A percentile compares a stretch with the other conserved stretches of the same genome.
Evolutionary conservation across 2,113 vertebrate species (phyloP).

Genomic region (Panurus biarmicus): DNA sequence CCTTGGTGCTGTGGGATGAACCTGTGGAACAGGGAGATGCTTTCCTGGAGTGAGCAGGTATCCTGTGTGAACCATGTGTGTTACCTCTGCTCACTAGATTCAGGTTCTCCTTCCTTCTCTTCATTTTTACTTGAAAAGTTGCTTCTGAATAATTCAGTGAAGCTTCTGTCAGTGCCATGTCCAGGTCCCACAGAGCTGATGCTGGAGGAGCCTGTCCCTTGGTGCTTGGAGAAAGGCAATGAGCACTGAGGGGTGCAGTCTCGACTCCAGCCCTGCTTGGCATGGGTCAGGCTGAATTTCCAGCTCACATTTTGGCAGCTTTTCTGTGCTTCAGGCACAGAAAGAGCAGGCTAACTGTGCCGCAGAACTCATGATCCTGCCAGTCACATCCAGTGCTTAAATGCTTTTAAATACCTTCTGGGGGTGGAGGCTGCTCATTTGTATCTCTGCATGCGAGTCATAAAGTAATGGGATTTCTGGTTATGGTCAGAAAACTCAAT

Average conservation of each 20-base stretch:
- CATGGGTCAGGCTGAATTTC: background rate
- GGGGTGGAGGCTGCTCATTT: background rate
- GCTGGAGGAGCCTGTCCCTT: background rate
- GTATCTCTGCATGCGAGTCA: background rate
- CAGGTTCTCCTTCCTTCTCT: background rate
- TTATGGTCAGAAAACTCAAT: background rate
- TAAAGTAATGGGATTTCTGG: background rate
- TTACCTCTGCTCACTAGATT: background rate
- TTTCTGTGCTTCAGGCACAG: background rate
- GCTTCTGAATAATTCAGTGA: background rate
- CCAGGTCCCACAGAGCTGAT: background rate
- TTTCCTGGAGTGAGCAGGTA: background rate
- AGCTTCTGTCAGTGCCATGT: background rate
- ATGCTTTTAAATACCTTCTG: background rate
- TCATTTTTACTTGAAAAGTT: conserved; percentile 10
- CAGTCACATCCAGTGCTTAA: background rate
- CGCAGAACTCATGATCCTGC: background rate
- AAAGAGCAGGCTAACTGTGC: background rate
- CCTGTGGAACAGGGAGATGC: background rate
- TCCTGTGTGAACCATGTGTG: too few species aligned
- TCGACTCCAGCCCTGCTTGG: background rate
- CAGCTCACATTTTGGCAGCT: background rate
- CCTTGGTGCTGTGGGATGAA: background rate
- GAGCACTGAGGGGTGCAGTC: rapidly evolving
- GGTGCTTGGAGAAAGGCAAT: background rate